Percentiles rank a stretch among this genome's conserved stretches.
Conservation (phyloP, 2,113 vertebrate genomes). For the Cygnus atratus region DNA sequence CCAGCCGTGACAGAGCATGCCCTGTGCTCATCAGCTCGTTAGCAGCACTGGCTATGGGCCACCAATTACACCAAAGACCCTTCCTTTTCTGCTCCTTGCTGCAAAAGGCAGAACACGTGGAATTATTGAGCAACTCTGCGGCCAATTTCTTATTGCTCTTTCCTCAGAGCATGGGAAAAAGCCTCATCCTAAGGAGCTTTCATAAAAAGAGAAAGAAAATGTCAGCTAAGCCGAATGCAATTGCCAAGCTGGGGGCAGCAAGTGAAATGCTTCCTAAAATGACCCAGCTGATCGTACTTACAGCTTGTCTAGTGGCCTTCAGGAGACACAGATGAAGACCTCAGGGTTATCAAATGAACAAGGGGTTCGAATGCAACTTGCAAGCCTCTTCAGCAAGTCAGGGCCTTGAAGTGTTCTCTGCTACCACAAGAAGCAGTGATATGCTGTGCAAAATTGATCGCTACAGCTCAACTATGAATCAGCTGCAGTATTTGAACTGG, state of each 20-base stretch:
- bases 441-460: not conserved
- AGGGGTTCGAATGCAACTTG: not conserved
- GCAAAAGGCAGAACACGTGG: not conserved
- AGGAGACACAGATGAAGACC: not conserved
- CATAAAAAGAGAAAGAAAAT: not conserved
- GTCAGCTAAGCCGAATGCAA: not conserved
- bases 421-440: not conserved
- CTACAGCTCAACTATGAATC: not conserved
- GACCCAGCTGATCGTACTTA: not conserved
- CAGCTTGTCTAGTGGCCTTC: not conserved
- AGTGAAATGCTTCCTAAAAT: not conserved
- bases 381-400: not conserved
- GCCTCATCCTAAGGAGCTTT: not conserved
- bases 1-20: not conserved
- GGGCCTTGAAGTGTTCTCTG: not conserved
- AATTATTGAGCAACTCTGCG: not conserved
- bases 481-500: not conserved
- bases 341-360: not conserved
- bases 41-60: not conserved
- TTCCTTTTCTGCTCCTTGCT: not conserved
- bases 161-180: not conserved
- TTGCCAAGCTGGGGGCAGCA: not conserved
- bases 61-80: not conserved
- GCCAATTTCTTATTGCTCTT: not conserved
- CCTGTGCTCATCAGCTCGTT: not conserved